Base-by-base conservation (phyloP, 2,888 invertebrate genomes). In the Sarcophaga subvicina region DNA sequence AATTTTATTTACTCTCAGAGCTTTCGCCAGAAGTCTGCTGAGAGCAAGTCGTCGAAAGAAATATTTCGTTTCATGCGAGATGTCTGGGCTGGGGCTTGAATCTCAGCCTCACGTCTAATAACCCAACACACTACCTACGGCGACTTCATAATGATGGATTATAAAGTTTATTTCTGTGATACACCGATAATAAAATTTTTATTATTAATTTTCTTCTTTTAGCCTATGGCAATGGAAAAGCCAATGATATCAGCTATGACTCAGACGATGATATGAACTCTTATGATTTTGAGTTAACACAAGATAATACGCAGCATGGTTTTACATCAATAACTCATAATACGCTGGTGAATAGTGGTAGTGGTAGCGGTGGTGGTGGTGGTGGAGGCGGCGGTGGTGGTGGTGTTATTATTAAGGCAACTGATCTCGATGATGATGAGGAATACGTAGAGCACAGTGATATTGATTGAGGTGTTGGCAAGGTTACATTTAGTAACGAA, bases 151-250 rank as follows among this genome's bases (percentile, higher is more conserved):
- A 5, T 27, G 27, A 27, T 5, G 27, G 27, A 27, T 27, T 27
- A 27, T 4, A 27, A 27, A 4, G 5, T 27, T 27, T 27, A 5
- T 27, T 27, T 27, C 27, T 27, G 27, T 27, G 27, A 27, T 25
- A 25, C 25, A 25, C 25, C 25, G 3, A 25, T 25, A 27, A 72
- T 59, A 14, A 79, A 66, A 63, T 54, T 45, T 47, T 6, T 59
- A 17, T 66, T 60, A n/a, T 70, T 81, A 37, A 60, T 83, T n/a
- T 73, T 81, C 37, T 69, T 49, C 37, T 87, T 87, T 11, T 62
- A 93, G 93, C 92, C 45, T 93, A 92, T 77, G 92, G 91, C n/a
- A 90, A 91, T 87, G 93, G 93, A 17, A 91, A 91, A 87, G 90
- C 81, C 66, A 84, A 79, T 49, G 87, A 91, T 70, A 89, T 90